Evolutionary conservation across 2,888 invertebrate species (phyloP).

Genomic region (Eilema sororculum): DNA sequence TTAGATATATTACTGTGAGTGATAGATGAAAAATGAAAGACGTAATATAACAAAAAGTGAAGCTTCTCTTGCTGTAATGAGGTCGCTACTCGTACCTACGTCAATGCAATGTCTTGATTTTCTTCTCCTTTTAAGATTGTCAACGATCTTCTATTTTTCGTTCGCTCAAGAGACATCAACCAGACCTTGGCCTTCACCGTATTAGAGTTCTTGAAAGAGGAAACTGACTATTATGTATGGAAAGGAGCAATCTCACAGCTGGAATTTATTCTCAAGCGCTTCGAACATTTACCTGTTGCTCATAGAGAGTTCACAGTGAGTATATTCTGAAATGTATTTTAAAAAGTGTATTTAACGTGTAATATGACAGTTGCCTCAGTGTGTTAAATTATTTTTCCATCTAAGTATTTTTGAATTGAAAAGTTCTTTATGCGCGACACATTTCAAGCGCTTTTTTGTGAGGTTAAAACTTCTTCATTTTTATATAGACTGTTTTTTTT

Average conservation of each 20-base stretch:
- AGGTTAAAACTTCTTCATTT: too few species aligned
- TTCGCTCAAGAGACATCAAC: conserved; percentile 86
- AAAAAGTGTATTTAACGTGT: too few species aligned
- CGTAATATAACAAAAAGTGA: too few species aligned
- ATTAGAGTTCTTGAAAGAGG: conserved; percentile 89
- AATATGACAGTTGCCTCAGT: too few species aligned
- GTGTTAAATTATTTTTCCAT: too few species aligned
- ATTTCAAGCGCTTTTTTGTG: too few species aligned
- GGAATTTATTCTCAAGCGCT: conserved; percentile 78
- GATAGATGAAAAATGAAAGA: too few species aligned
- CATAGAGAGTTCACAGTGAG: conserved; percentile 69
- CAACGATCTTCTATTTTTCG: conserved; percentile 91
- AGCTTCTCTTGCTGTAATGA: not conserved
- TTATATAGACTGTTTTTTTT: too few species aligned
- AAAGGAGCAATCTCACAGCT: conserved; percentile 87
- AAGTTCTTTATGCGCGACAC: too few species aligned
- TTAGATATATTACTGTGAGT: too few species aligned
- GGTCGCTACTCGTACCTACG: not conserved
- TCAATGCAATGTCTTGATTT: not conserved
- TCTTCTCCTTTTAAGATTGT: conserved; percentile 80
- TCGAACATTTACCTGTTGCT: conserved; percentile 69
- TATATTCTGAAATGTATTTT: conserved; percentile 18
- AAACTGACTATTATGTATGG: conserved; percentile 93
- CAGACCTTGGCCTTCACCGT: conserved; percentile 88
- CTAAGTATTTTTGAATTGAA: too few species aligned